Conservation (phyloP, 2,888 invertebrate species). For the Limnephilus lunatus region DNA sequence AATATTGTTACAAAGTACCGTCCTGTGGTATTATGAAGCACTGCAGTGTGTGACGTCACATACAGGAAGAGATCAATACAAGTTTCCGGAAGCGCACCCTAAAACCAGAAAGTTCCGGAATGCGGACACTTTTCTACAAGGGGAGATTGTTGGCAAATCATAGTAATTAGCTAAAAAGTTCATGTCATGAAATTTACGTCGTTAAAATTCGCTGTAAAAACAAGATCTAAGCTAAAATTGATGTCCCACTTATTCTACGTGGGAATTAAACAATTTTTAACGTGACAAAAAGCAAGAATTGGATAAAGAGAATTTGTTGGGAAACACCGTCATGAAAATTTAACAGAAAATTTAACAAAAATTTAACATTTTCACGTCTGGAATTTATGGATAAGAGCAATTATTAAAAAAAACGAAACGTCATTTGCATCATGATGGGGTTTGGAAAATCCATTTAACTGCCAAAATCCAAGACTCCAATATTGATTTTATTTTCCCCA, state of each 20-base stretch:
- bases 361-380: neutral
- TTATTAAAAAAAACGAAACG: neutral
- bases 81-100: neutral
- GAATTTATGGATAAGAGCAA: neutral
- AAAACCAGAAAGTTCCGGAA: constrained; percentile 15
- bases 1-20: no score
- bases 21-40: neutral
- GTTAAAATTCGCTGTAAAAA: neutral
- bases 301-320: no score
- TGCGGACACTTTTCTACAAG: neutral
- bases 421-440: neutral
- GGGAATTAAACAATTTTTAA: neutral
- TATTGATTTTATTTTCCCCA: neutral
- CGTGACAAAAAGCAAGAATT: neutral
- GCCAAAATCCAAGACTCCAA: neutral
- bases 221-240: neutral
- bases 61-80: neutral
- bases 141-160: neutral
- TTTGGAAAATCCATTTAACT: neutral
- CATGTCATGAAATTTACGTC: neutral
- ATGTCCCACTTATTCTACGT: neutral
- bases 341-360: neutral
- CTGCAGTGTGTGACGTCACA: constrained; percentile 40
- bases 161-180: neutral
- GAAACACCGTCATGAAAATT: neutral